Base-by-base conservation (phyloP, 2,888 invertebrate genomes). In the Agrochola lota region DNA sequence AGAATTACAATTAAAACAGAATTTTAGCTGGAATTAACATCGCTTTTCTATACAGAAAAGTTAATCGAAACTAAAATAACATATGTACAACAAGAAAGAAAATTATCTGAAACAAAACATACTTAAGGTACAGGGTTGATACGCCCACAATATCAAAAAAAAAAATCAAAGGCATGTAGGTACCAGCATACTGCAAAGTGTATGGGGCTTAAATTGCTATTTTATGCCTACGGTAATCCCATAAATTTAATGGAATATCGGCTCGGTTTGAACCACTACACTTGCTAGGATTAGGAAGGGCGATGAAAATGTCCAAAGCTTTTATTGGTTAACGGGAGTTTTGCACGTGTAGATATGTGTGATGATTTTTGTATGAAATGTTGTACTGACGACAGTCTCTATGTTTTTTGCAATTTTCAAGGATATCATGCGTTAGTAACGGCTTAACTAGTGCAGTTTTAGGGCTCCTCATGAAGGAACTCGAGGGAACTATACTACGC, bases 201-300 rank as follows among this genome's bases (percentile, higher is more conserved):
- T 75, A 66, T 52, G 52, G 15, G n/a, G 66, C 30, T 83, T 77
- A 80, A 77, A 87, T 77, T 71, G 73, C 71, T 80, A 72, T 80
- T 87, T 80, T 80, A 87, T 83, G 77, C 68, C 70, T 46, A 57
- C 30, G 49, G 9, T 83, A 83, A 87, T 77, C 80, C 71, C 23
- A 40, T 67, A 40, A 78, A 67, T 80, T 83, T 83, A 87, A 85
- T 85, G 76, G 85, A 55, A 73, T 82, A 84, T 78, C 70, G 85
- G 40, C 17, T 78, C 52, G 64, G 46, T 63, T 57, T 26, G 35
- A 76, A 71, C 62, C 80, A 79, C 84, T 52, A 77, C 30, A 75
- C 40, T 59, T 26, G 40, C 46, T 30, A 7, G 59, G 67, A 76
- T 81, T 84, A 66, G 20, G 57, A 35, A 52, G n/a, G 55, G 66